Percentiles rank a stretch among this genome's conserved stretches.
phyloP scores from a whole-genome alignment of 2,797 vertebrate species.

The Steatocranus sp. region DNA sequence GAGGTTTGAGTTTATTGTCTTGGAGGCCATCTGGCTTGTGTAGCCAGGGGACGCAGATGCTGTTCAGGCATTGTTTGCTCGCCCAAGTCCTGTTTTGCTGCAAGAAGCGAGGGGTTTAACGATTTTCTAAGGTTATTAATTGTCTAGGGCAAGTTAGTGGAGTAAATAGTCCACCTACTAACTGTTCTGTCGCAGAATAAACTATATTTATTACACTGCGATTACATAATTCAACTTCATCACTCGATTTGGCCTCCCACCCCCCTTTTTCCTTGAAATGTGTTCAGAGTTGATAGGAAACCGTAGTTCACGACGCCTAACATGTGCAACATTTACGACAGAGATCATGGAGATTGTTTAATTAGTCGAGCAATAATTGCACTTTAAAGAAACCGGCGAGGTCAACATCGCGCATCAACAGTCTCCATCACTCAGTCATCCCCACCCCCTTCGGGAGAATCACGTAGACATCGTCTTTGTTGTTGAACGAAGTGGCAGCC shows the following conservation, averaged over 20 bases:
- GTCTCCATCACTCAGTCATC: slow-evolving; percentile 58
- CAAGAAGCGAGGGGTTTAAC: neutral
- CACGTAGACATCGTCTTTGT: slow-evolving; percentile 73
- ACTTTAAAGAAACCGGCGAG: slow-evolving; percentile 45
- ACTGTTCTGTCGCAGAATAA: neutral
- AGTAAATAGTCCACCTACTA: rapidly evolving
- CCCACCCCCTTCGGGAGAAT: slow-evolving; percentile 61
- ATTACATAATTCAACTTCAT: slow-evolving; percentile 35
- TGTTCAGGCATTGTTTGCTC: slow-evolving; percentile 71
- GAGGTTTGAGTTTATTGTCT: slow-evolving; percentile 71
- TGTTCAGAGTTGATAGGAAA: neutral
- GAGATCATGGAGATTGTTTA: neutral
- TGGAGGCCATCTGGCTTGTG: slow-evolving; percentile 63
- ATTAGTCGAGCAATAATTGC: slow-evolving; percentile 27
- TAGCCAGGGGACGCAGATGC: slow-evolving; percentile 73
- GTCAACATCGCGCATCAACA: slow-evolving; percentile 67
- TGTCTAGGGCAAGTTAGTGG: rapidly evolving
- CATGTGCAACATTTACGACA: neutral
- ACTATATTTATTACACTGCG: neutral
- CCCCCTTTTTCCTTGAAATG: neutral
- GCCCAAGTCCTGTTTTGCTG: slow-evolving; percentile 34
- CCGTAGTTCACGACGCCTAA: neutral
- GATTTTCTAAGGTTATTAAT: neutral
- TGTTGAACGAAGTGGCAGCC: slow-evolving; percentile 61
- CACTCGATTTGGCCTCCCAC: neutral